Conservation (phyloP, 2,113 vertebrate species). For the Pluvianellus socialis region DNA sequence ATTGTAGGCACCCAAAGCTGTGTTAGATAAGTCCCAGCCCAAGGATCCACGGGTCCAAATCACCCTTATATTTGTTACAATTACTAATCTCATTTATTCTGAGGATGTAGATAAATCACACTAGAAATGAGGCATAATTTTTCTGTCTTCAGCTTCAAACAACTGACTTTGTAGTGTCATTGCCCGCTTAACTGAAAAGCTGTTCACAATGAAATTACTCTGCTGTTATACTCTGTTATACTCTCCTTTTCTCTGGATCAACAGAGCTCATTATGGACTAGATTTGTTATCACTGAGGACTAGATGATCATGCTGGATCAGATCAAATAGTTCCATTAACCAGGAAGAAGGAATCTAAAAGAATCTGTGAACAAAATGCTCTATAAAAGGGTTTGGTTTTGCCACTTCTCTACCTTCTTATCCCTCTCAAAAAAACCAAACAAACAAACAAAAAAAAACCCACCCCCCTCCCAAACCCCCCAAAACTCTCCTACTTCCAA, state of each 20-base stretch:
- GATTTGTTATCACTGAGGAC: background rate
- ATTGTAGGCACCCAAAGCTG: background rate
- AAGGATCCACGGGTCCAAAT: background rate
- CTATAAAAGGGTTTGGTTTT: background rate
- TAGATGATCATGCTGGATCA: background rate
- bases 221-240: background rate
- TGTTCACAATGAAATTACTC: background rate
- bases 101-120: background rate
- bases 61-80: background rate
- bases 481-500: background rate
- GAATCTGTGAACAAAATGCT: background rate
- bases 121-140: background rate
- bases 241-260: background rate
- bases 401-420: background rate
- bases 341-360: background rate
- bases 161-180: background rate
- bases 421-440: background rate
- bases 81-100: background rate
- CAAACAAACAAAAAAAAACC: background rate
- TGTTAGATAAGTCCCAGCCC: background rate
- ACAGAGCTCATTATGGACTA: background rate
- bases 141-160: background rate
- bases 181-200: slow-evolving; percentile 10
- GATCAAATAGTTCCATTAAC: background rate
- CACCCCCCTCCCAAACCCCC: rapidly evolving